These are phyloP conservation scores for Florisuga fusca DNA, from an alignment of 2,797 vertebrate species.

Conservation along the genomic window DNA sequence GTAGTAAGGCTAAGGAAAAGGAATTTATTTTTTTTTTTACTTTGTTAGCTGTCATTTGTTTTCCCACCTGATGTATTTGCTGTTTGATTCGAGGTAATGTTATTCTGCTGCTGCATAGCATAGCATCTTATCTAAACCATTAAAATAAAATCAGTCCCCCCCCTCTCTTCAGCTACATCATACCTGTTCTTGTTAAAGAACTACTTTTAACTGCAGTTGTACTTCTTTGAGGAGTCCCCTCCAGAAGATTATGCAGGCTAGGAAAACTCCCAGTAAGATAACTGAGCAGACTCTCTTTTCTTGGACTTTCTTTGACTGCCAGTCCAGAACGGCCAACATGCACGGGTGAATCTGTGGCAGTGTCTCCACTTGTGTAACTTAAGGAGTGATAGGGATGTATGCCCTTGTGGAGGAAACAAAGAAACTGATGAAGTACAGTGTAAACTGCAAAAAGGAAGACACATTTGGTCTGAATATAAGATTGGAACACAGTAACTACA, in stretches of 20 bases:
- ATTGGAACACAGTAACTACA: neutral
- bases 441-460: neutral
- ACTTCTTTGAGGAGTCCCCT: constrained; percentile 91
- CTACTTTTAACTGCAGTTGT: constrained; percentile 87
- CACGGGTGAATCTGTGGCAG: constrained; percentile 94
- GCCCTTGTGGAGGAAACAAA: constrained; percentile 81
- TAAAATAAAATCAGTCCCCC: neutral
- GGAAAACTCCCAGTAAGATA: constrained; percentile 97
- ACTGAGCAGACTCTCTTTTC: constrained; percentile 96
- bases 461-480: neutral
- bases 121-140: neutral
- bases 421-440: neutral
- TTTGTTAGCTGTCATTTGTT: neutral
- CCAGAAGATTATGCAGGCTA: constrained; percentile 95
- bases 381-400: constrained; percentile 97
- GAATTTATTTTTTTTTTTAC: neutral
- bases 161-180: neutral
- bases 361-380: constrained; percentile 98
- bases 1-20: neutral
- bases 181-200: constrained; percentile 95
- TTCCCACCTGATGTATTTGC: neutral
- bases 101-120: neutral
- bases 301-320: constrained; percentile 91
- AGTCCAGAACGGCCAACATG: constrained; percentile 86
- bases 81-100: neutral